Conservation (phyloP, 2,113 vertebrate species). For the Chlamydotis undulata region DNA sequence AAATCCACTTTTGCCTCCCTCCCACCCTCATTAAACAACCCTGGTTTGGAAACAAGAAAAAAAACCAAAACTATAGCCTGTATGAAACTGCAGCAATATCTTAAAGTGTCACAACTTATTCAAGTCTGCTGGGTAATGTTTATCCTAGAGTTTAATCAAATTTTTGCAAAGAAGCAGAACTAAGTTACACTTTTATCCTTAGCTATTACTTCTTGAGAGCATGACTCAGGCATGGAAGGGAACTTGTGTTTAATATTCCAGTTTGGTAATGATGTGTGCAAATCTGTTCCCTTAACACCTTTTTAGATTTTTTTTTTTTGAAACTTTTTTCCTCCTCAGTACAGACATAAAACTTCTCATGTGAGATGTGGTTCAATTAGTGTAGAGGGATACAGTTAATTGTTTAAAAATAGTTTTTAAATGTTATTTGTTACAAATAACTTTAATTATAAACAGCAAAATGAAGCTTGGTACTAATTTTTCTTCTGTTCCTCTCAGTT, state of each 20-base stretch:
- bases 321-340: not conserved
- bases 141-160: not conserved
- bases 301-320: not conserved
- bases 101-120: not conserved
- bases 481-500: slow-evolving; percentile 52
- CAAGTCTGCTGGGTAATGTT: accelerated
- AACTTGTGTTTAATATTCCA: not conserved
- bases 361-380: not conserved
- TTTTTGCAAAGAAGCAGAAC: slow-evolving; percentile 8
- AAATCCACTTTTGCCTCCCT: not conserved
- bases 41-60: not conserved
- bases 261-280: not conserved
- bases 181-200: slow-evolving; percentile 41
- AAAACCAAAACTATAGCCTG: not conserved
- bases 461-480: slow-evolving; percentile 50
- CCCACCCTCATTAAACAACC: not conserved
- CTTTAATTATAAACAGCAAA: slow-evolving; percentile 47
- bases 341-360: not conserved
- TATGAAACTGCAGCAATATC: not conserved
- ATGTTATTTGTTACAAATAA: slow-evolving; percentile 32
- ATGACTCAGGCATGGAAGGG: not conserved
- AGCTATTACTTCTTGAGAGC: slow-evolving; percentile 16
- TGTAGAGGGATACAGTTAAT: not conserved
- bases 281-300: not conserved
- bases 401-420: slow-evolving; percentile 10